Evolutionary conservation across 1,140 invertebrate species (phyloP).

Genomic region (Drosophila sp.): DNA sequence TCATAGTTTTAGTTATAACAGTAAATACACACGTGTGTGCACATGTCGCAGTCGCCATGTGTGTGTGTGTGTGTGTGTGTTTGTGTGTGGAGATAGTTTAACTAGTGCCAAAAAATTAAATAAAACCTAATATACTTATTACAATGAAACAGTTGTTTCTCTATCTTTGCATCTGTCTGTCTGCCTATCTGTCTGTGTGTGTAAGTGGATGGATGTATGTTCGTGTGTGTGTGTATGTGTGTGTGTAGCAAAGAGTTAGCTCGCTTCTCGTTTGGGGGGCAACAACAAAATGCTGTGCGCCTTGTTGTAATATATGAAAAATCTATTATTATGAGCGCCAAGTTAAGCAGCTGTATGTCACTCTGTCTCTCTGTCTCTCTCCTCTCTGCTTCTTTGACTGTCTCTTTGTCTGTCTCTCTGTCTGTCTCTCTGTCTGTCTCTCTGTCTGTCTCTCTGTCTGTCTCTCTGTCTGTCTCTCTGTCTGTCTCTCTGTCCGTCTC

Average conservation of each 20-base stretch:
- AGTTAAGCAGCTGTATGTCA: constrained; percentile 45
- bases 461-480: not conserved
- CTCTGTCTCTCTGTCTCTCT: not conserved
- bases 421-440: not conserved
- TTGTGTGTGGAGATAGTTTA: constrained; percentile 33
- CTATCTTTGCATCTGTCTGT: not conserved
- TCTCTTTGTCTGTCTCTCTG: not conserved
- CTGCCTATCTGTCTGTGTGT: not conserved
- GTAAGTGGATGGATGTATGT: not conserved
- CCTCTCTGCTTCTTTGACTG: no score
- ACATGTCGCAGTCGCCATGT: not conserved
- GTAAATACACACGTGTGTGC: constrained; percentile 28
- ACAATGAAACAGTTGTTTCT: not conserved
- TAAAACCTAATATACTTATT: constrained; percentile 28
- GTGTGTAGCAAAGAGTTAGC: constrained; percentile 5
- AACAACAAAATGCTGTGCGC: constrained; percentile 73
- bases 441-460: not conserved
- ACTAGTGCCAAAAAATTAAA: constrained; percentile 39
- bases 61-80: no score
- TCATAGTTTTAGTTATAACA: constrained; percentile 81
- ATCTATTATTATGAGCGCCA: constrained; percentile 83
- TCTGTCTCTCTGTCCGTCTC: not conserved
- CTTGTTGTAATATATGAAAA: constrained; percentile 83
- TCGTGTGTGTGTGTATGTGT: not conserved
- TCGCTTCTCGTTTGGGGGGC: constrained; percentile 1